phyloP scores from a whole-genome alignment of 2,113 vertebrate genomes.

The Brevimyrus niger region DNA sequence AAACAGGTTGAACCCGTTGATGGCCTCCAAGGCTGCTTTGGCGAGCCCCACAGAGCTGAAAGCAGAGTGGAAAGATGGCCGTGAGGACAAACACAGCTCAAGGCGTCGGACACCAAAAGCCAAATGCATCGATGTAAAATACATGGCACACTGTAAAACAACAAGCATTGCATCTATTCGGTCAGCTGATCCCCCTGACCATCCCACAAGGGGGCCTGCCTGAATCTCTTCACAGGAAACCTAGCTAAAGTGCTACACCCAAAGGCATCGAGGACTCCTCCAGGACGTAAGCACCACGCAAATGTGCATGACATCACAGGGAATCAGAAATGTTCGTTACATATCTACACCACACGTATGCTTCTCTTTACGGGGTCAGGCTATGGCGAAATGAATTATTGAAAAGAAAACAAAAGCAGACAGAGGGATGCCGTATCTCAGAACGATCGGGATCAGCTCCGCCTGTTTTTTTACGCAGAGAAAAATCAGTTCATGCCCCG shows the following conservation, averaged over 20 bases:
- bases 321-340: not conserved
- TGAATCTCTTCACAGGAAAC: not conserved
- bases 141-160: not conserved
- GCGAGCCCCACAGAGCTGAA: constrained; percentile 88
- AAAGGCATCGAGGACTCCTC: not conserved
- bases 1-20: constrained; percentile 98
- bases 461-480: not conserved
- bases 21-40: constrained; percentile 94
- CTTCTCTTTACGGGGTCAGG: not conserved
- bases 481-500: not conserved
- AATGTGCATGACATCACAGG: not conserved
- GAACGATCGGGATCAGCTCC: not conserved
- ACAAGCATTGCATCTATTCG: not conserved
- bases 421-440: not conserved
- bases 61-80: constrained; percentile 20
- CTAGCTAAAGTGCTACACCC: not conserved
- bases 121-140: not conserved
- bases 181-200: not conserved
- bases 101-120: not conserved
- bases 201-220: not conserved
- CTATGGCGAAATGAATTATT: not conserved
- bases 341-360: not conserved
- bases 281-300: not conserved
- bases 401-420: not conserved
- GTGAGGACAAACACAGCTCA: not conserved